Evolutionary conservation across 30 jellyfish, hydroid and myxozoan genomes (phyloP).

Genomic region (Mastigias papua): DNA sequence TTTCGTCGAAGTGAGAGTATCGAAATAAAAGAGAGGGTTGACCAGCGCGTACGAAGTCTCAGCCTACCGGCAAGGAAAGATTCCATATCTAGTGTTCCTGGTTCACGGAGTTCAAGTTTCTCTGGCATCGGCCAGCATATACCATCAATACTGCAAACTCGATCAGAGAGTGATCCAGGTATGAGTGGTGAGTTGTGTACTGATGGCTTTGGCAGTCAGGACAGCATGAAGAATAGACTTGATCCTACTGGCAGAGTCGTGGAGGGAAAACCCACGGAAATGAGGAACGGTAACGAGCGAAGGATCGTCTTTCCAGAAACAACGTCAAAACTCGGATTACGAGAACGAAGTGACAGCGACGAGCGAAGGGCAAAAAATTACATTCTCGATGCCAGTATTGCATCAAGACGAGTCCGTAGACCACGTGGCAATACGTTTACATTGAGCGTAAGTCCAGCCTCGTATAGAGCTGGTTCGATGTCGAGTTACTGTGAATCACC

Average conservation of each 20-base stretch:
- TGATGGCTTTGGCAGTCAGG: conserved; percentile 86
- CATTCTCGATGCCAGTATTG: conserved; percentile 72
- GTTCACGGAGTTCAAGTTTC: conserved; percentile 93
- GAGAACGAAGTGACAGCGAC: conserved; percentile 83
- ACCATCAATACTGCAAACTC: conserved; percentile 27
- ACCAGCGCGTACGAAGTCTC: conserved; percentile 87
- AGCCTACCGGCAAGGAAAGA: conserved; percentile 73
- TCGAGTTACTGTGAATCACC: conserved; percentile 85
- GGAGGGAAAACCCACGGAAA: conserved; percentile 9
- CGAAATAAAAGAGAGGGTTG: conserved; percentile 42
- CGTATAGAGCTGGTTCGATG: conserved; percentile 70
- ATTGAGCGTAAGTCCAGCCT: conserved; percentile 87
- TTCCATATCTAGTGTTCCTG: conserved; percentile 34
- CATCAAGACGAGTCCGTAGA: conserved; percentile 76
- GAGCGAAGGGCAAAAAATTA: conserved; percentile 86
- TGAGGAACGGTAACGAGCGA: conserved; percentile 9
- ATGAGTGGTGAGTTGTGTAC: conserved; percentile 73
- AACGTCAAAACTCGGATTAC: conserved; percentile 51
- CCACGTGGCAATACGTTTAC: conserved; percentile 88
- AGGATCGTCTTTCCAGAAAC: conserved; percentile 24
- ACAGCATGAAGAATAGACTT: conserved; percentile 55
- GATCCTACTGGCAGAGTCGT: neutral
- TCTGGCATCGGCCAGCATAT: conserved; percentile 76
- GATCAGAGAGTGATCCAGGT: conserved; percentile 95
- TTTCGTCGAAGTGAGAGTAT: conserved; percentile 21